Conservation (phyloP, 2,113 vertebrate species). For the Bos javanicus region DNA sequence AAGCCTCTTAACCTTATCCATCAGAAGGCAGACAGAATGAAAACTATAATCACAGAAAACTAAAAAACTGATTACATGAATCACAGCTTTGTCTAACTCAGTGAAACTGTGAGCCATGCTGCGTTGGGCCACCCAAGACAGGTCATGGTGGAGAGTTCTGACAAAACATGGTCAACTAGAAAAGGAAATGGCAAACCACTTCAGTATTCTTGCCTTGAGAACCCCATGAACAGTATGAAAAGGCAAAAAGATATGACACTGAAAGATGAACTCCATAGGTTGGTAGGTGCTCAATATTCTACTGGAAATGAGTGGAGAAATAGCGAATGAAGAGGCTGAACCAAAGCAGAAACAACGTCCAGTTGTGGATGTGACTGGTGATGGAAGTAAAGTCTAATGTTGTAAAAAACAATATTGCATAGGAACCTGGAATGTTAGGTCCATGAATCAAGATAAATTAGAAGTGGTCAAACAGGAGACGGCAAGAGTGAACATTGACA, state of each 20-base stretch:
- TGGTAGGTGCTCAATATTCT: background rate
- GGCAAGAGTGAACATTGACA: background rate
- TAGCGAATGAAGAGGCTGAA: background rate
- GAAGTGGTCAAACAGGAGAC: background rate
- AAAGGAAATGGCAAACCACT: background rate
- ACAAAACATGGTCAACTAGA: background rate
- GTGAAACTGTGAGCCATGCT: background rate
- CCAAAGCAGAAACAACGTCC: background rate
- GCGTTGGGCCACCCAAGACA: background rate
- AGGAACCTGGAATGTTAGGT: background rate
- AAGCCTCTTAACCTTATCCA: background rate
- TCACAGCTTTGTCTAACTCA: background rate
- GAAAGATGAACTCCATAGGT: background rate
- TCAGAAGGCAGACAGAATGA: background rate
- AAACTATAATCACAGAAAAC: background rate
- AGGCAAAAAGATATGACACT: background rate
- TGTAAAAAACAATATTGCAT: background rate
- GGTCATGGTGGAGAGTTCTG: background rate
- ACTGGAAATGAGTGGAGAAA: background rate
- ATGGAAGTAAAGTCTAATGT: background rate
- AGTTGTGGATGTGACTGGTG: background rate
- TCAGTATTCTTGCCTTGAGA: background rate
- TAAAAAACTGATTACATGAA: background rate
- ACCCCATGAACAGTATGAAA: background rate
- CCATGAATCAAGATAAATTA: background rate